Base-by-base conservation (phyloP, 2,888 invertebrate genomes). In the Cacoxenus indagator region DNA sequence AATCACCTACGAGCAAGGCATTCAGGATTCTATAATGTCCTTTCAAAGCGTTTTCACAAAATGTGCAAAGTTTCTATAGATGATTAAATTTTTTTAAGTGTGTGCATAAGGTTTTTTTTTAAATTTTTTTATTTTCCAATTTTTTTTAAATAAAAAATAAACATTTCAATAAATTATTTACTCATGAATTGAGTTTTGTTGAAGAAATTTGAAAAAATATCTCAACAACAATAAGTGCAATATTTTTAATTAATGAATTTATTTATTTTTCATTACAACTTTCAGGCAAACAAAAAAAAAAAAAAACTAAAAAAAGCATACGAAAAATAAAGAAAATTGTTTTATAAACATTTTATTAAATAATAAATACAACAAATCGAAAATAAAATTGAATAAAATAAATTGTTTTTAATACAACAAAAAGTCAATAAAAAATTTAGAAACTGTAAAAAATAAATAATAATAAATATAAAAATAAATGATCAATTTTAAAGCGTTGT, bases 301-400 rank as follows among this genome's bases (percentile, higher is more conserved):
- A 31, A 31, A 8, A 31, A 31, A 31, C 5, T 31, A 31, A 8
- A 31, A 8, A 31, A 31, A 31, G 9, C 9, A 31, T 8, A 31
- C 5, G 31, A 31, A 9, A 48, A 48, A n/a, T 48, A 55, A 24
- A 54, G 22, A 54, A 43, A 43, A 43, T 43, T 43, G 45, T 43
- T 43, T 43, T 43, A 11, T 43, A 54, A 29, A 55, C 55, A 55
- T n/a, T 55, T 59, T 59, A 59, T 29, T 8, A 59, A 59, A 57
- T 11, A 57, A 59, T 22, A 54, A 19, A 54, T n/a, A n/a, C n/a
- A n/a, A 55, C n/a, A 55, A 55, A 27, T 51, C 17, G 17, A 48
- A 48, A 2, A 19, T 26, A 26, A 26, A 6, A 8, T 5, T n/a
- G 26, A 2, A 51, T 9, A 19, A 3, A 51, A 8, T 14, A 59